phyloP scores from a whole-genome alignment of 2,113 vertebrate species.

The Microcebus griseorufus region DNA sequence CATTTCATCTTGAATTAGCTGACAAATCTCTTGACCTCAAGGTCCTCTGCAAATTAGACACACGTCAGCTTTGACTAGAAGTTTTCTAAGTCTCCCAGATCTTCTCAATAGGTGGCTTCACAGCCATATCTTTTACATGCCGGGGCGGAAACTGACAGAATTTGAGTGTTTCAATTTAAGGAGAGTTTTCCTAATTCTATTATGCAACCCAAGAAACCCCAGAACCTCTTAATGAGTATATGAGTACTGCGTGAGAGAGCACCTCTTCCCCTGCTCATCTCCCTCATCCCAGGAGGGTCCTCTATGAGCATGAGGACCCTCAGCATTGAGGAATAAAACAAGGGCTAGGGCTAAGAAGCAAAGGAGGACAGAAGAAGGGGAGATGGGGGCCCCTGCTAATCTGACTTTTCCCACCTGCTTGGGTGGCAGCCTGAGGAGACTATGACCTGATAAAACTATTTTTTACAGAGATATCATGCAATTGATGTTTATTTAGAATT shows the following conservation, averaged over 20 bases:
- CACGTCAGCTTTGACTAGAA: neutral
- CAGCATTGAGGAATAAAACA: neutral
- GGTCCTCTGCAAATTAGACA: neutral
- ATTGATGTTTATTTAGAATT: neutral
- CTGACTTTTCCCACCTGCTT: neutral
- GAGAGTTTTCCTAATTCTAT: neutral
- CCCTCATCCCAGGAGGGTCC: neutral
- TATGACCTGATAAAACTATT: neutral
- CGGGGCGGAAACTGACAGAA: neutral
- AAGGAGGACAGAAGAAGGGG: neutral
- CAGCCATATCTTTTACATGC: neutral
- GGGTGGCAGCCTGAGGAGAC: neutral
- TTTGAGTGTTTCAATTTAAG: neutral
- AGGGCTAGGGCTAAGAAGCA: neutral
- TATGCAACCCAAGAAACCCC: neutral
- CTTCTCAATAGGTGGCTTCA: neutral
- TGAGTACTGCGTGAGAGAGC: accelerated
- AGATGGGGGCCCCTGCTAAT: neutral
- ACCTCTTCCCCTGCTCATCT: too few species aligned
- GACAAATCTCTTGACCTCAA: neutral
- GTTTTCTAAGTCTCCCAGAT: neutral
- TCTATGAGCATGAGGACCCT: neutral
- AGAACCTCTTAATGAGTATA: neutral
- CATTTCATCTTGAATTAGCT: neutral
- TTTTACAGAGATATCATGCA: neutral